Evolutionary conservation across 2,888 invertebrate genomes (phyloP).

Genomic region (Microctonus aethiopoides): DNA sequence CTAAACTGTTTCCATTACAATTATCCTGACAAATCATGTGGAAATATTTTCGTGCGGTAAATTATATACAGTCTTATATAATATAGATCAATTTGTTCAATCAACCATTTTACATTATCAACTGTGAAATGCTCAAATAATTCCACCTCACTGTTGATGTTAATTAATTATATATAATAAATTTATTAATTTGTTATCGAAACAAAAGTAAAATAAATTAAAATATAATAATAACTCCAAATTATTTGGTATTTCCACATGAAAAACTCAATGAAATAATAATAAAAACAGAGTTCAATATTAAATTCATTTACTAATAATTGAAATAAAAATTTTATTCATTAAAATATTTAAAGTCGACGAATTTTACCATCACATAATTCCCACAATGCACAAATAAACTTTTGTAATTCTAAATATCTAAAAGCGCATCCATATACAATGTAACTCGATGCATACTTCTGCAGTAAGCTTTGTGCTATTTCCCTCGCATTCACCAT

Average conservation of each 20-base stretch:
- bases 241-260: too few relatives aligned
- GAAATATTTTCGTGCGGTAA: not conserved
- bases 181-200: not conserved
- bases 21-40: not conserved
- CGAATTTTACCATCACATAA: not conserved
- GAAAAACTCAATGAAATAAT: too few relatives aligned
- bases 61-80: not conserved
- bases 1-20: not conserved
- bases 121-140: not conserved
- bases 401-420: not conserved
- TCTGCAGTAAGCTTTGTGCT: not conserved
- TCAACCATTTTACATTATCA: not conserved
- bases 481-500: not conserved
- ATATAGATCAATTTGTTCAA: conserved; percentile 6
- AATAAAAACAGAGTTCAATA: too few relatives aligned
- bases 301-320: too few relatives aligned
- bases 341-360: not conserved
- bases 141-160: not conserved
- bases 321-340: not conserved
- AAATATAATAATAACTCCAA: too few relatives aligned
- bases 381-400: not conserved
- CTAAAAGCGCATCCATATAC: not conserved
- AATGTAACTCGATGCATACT: not conserved
- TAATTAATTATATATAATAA: not conserved
- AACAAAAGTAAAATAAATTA: too few relatives aligned